Conservation (phyloP, 2,797 vertebrate genomes). For the Austrolebias charrua region DNA sequence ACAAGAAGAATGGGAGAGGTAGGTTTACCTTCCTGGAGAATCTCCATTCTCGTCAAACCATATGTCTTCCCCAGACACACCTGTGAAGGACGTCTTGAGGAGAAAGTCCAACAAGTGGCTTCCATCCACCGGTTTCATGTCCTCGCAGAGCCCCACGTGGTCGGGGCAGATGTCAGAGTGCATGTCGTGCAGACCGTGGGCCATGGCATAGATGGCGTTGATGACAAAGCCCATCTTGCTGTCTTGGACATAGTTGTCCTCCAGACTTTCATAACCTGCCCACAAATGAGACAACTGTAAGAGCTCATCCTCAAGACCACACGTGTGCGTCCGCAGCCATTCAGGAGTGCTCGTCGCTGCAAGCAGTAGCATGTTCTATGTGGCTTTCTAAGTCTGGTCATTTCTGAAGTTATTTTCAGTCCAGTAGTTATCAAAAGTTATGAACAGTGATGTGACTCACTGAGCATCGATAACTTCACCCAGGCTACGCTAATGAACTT, state of each 20-base stretch:
- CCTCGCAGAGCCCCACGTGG: conserved; percentile 88
- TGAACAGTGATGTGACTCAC: too few relatives aligned
- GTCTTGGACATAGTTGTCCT: conserved; percentile 98
- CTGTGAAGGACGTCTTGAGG: conserved; percentile 89
- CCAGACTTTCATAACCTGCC: conserved; percentile 93
- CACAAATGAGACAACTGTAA: conserved; percentile 40
- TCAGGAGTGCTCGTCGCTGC: conserved; percentile 43
- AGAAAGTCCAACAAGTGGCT: conserved; percentile 93
- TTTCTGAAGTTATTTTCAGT: too few relatives aligned
- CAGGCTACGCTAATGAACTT: too few relatives aligned
- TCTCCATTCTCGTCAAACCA: conserved; percentile 98
- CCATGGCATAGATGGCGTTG: conserved; percentile 98
- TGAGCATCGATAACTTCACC: too few relatives aligned
- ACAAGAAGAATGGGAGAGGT: neutral
- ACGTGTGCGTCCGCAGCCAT: neutral
- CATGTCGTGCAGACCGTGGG: conserved; percentile 95
- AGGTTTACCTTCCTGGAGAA: conserved; percentile 90
- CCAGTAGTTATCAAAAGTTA: too few relatives aligned
- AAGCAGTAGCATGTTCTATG: conserved; percentile 54
- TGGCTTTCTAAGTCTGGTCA: conserved; percentile 7
- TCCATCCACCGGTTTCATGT: conserved; percentile 94
- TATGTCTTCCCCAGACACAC: conserved; percentile 94
- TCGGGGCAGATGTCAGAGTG: conserved; percentile 87
- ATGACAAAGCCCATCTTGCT: conserved; percentile 99
- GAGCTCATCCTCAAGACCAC: conserved; percentile 4